A percentile compares a stretch with the other conserved stretches of the same genome.
Conservation (phyloP, 2,113 vertebrate genomes). For the Arothron firmamentum region DNA sequence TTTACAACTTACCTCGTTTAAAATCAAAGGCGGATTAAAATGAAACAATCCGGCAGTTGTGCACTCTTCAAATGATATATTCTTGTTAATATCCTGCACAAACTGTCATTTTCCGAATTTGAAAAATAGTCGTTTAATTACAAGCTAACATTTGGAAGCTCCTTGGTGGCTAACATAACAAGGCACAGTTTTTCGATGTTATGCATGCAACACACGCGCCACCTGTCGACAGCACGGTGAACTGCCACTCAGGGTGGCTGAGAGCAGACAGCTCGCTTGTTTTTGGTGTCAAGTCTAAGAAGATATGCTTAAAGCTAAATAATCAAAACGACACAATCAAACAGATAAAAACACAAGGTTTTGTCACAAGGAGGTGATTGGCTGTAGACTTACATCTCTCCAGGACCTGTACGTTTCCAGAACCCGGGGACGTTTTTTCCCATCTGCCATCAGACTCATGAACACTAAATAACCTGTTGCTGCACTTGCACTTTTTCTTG, state of each 20-base stretch:
- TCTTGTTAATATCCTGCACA: conserved; percentile 20
- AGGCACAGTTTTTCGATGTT: conserved; percentile 53
- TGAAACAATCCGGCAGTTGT: conserved; percentile 43
- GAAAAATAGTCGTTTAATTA: conserved; percentile 23
- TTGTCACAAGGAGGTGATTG: no score
- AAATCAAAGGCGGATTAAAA: conserved; percentile 52
- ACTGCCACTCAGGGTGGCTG: conserved; percentile 12
- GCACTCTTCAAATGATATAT: conserved; percentile 13
- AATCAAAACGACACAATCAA: no score
- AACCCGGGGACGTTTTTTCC: no score
- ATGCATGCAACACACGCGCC: conserved; percentile 46
- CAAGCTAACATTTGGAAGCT: conserved; percentile 35
- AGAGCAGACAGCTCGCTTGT: no score
- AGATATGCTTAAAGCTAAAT: no score
- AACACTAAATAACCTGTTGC: no score
- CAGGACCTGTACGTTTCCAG: no score
- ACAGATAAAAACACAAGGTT: no score
- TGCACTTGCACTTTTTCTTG: no score
- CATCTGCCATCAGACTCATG: no score
- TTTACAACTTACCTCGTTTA: conserved; percentile 70
- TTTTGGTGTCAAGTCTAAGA: no score
- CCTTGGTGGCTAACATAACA: conserved; percentile 58
- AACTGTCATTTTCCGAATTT: conserved; percentile 30
- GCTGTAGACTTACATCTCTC: no score
- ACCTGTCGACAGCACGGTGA: conserved; percentile 47